phyloP scores from a whole-genome alignment of 2,888 invertebrate species.

The Mythimna albipuncta region DNA sequence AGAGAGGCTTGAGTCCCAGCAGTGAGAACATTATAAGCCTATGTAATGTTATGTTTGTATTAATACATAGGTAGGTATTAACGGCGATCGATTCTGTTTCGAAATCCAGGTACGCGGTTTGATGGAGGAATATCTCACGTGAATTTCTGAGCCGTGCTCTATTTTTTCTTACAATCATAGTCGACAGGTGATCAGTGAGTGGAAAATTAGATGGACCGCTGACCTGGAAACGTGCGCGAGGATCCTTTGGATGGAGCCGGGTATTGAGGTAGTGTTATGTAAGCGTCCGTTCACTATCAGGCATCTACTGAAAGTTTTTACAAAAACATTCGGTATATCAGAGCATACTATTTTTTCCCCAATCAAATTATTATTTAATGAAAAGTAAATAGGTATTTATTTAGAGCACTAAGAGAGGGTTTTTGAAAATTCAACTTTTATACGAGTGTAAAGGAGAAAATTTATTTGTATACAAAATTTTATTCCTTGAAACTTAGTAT shows the following conservation, averaged over 20 bases:
- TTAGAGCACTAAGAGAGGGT: too few species aligned
- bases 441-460: too few species aligned
- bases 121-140: slow-evolving; percentile 11
- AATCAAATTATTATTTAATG: too few species aligned
- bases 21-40: too few species aligned
- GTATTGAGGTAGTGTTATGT: slow-evolving; percentile 34
- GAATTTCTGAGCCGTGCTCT: slow-evolving; percentile 22
- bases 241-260: slow-evolving; percentile 20
- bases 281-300: slow-evolving; percentile 7
- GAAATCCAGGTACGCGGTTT: slow-evolving; percentile 21
- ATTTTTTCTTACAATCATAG: slow-evolving; percentile 47
- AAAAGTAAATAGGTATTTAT: too few species aligned
- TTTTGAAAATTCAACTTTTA: too few species aligned
- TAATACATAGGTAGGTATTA: background rate
- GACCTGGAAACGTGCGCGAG: slow-evolving; percentile 49
- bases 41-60: too few species aligned
- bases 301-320: slow-evolving; percentile 19
- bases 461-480: too few species aligned
- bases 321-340: slow-evolving; percentile 1
- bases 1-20: too few species aligned
- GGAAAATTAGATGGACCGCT: slow-evolving; percentile 57
- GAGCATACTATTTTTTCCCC: too few species aligned
- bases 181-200: slow-evolving; percentile 51
- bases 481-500: too few species aligned
- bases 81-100: slow-evolving; percentile 12